Base-by-base conservation (phyloP, 1,140 invertebrate species). In the Drosophila ficusphila region DNA sequence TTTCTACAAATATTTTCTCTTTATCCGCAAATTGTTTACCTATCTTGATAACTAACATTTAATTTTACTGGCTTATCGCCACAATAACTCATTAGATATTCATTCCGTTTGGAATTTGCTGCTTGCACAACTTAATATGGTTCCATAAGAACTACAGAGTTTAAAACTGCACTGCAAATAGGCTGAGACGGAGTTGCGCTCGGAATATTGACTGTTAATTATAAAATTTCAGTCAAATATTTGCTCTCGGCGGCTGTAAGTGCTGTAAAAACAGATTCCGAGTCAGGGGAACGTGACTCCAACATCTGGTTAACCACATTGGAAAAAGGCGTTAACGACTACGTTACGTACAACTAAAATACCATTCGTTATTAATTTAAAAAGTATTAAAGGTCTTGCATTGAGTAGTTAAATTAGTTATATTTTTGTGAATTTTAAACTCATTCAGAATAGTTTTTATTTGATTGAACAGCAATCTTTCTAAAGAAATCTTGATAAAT, bases 151-250 rank as follows among this genome's bases (percentile, higher is more conserved):
- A 48, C 39, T 23, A 21, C 39, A 57, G 27, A 21, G 19, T 11
- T n/a, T 11, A 9, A 47, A 23, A 11, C 61, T 23, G 33, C 33
- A n/a, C 19, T 11, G 23, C n/a, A 14, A 14, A 34, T 14, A n/a
- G 34, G 6, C 19, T 23, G 2, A 23, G 33, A 3, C 14, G 9
- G 11, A 57, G 38, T 27, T 58, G 44, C 34, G 52, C 19, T 31
- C 23, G 34, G 39, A 44, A 52, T 73, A 83, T 82, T 82, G 74
- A 83, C 69, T 83, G 48, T 78, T 78, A 78, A 83, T 83, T 75
- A 67, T 65, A 67, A 58, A 76, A 42, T 31, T 14, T 27, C 58
- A 34, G 27, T 34, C 69, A 73, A 77, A 78, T 82, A 78, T 82
- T 83, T 25, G 70, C 57, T 14, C n/a, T 58, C 18, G 21, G 52